Percentiles rank a stretch among this genome's conserved stretches.
Conservation (phyloP, 1,140 invertebrate genomes). For the Leptinotarsa lineolata region DNA sequence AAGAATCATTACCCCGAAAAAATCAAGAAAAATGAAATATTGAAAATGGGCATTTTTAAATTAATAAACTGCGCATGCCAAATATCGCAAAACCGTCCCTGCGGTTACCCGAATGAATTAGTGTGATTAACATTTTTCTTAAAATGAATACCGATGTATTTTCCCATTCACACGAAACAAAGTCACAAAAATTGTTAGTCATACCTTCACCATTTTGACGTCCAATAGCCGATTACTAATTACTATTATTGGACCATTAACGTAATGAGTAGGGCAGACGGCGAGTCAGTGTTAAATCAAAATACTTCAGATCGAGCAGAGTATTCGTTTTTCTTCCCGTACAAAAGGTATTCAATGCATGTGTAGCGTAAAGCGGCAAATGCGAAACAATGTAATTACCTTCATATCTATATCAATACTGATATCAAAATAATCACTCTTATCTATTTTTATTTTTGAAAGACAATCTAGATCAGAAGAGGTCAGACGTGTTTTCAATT, state of each 20-base stretch:
- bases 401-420: not conserved
- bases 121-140: no score
- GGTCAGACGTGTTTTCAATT: not conserved
- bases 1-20: no score
- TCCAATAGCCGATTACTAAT: not conserved
- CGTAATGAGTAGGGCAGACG: not conserved
- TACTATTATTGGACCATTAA: not conserved
- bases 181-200: not conserved
- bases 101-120: no score
- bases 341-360: not conserved
- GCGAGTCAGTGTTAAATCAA: not conserved
- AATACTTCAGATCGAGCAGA: not conserved
- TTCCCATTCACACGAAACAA: not conserved
- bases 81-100: no score
- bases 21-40: no score
- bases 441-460: not conserved
- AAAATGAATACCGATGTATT: not conserved
- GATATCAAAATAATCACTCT: not conserved
- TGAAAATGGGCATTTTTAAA: no score
- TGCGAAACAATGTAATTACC: not conserved
- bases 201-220: not conserved
- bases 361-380: not conserved
- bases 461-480: not conserved
- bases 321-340: not conserved
- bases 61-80: no score